phyloP scores from a whole-genome alignment of 2,113 vertebrate genomes.

The Poeciliopsis prolifica region DNA sequence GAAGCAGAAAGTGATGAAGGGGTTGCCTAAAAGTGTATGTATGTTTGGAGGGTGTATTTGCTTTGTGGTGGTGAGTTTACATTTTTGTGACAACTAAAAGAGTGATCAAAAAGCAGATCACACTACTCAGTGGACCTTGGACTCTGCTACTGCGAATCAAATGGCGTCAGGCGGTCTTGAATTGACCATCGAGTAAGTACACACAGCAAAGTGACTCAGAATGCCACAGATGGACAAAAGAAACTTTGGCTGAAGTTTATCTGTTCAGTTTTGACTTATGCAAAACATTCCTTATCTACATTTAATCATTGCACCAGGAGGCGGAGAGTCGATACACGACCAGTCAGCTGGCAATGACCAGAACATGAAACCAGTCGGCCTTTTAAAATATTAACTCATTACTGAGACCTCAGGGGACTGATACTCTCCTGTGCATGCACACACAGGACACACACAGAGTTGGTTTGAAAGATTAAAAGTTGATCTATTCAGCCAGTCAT shows the following conservation, averaged over 20 bases:
- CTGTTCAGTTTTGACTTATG: slow-evolving; percentile 11
- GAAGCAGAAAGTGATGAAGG: background rate
- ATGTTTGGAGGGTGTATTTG: background rate
- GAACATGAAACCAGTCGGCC: slow-evolving; percentile 75
- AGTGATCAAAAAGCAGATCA: slow-evolving; percentile 24
- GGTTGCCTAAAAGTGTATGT: background rate
- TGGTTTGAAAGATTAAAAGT: slow-evolving; percentile 4
- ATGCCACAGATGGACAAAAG: slow-evolving; percentile 8
- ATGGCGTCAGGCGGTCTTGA: background rate
- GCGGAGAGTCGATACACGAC: slow-evolving; percentile 45
- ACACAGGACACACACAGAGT: background rate
- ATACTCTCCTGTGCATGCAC: slow-evolving; percentile 3
- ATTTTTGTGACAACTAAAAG: slow-evolving; percentile 32
- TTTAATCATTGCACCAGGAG: slow-evolving; percentile 5
- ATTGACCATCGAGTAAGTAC: slow-evolving; percentile 12
- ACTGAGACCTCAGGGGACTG: slow-evolving; percentile 20
- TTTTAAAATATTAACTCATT: slow-evolving; percentile 82
- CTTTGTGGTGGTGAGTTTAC: slow-evolving; percentile 14
- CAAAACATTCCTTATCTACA: slow-evolving; percentile 24
- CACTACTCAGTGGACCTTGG: slow-evolving; percentile 21
- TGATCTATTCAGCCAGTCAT: background rate
- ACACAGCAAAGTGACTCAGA: slow-evolving; percentile 4
- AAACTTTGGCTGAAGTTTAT: slow-evolving; percentile 2
- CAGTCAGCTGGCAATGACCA: slow-evolving; percentile 41
- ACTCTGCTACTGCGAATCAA: background rate